These are phyloP conservation scores for Nibea coibor DNA, from an alignment of 2,113 vertebrate species.

Conservation along the genomic window DNA sequence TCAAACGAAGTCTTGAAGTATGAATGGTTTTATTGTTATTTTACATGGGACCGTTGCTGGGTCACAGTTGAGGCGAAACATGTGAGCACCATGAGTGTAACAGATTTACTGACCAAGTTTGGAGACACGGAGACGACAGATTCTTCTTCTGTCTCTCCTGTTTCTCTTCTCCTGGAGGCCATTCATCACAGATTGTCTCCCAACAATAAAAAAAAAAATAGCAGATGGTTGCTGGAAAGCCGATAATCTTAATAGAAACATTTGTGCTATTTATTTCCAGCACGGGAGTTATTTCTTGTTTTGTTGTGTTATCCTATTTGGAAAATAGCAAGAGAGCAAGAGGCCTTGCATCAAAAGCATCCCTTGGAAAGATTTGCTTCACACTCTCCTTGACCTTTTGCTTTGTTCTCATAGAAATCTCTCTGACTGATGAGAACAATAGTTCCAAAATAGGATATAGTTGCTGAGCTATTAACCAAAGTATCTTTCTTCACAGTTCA, in stretches of 20 bases:
- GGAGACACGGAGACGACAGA: constrained; percentile 29
- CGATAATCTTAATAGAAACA: constrained; percentile 1
- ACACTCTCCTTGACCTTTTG: constrained; percentile 62
- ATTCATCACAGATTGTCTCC: constrained; percentile 35
- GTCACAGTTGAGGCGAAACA: constrained; percentile 53
- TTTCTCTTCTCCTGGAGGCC: background rate
- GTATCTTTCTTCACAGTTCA: constrained; percentile 28
- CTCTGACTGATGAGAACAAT: constrained; percentile 36
- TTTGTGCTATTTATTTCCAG: constrained; percentile 38
- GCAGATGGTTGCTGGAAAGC: constrained; percentile 14
- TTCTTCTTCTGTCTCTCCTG: constrained; percentile 15
- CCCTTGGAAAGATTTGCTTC: constrained; percentile 40
- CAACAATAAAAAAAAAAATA: constrained; percentile 5
- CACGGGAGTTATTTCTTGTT: constrained; percentile 33
- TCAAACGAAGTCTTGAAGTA: constrained; percentile 38
- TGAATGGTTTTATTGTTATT: constrained; percentile 58
- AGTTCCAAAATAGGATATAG: constrained; percentile 46
- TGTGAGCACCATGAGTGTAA: constrained; percentile 35
- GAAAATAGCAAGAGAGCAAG: constrained; percentile 25
- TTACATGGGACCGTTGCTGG: constrained; percentile 42
- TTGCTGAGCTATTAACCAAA: constrained; percentile 32
- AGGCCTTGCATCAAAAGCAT: constrained; percentile 44
- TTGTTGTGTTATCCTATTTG: constrained; percentile 32
- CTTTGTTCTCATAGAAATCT: constrained; percentile 62
- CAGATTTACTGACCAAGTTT: constrained; percentile 49